Conservation (phyloP, 2,888 invertebrate species). For the Amiota communis region DNA sequence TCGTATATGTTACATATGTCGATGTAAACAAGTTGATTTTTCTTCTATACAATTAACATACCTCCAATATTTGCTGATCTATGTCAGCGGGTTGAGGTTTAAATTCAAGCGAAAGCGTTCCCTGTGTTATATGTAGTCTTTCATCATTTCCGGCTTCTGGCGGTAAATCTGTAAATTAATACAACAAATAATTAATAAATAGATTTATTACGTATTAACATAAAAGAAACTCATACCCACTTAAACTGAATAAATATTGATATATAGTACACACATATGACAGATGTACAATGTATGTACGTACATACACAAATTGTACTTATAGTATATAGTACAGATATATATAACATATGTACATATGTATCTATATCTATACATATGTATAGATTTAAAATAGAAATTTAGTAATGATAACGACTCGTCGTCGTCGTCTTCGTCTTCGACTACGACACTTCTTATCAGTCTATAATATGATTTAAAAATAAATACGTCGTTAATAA, state of each 20-base stretch:
- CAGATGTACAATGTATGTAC: not conserved
- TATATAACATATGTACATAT: not conserved
- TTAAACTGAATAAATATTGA: not conserved
- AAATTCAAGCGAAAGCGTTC: conserved; percentile 68
- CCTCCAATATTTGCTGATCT: conserved; percentile 73
- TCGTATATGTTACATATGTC: too few relatives aligned
- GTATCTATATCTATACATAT: not conserved
- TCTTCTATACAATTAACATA: conserved; percentile 45
- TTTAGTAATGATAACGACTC: not conserved
- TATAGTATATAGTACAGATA: too few relatives aligned
- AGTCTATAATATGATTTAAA: not conserved
- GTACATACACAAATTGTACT: too few relatives aligned
- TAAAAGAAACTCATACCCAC: too few relatives aligned
- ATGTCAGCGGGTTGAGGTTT: conserved; percentile 69
- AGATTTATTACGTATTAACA: not conserved
- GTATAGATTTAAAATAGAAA: too few relatives aligned
- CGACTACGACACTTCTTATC: not conserved
- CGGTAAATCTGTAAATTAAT: conserved; percentile 70
- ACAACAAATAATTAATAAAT: conserved; percentile 36
- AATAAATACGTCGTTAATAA: not conserved
- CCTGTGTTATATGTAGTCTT: conserved; percentile 70
- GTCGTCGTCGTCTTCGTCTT: not conserved
- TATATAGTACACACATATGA: not conserved
- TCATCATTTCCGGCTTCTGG: conserved; percentile 72
- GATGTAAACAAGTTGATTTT: too few relatives aligned